These are phyloP conservation scores for Nesogale talazaci DNA, from an alignment of 2,113 vertebrate species.

Conservation along the genomic window DNA sequence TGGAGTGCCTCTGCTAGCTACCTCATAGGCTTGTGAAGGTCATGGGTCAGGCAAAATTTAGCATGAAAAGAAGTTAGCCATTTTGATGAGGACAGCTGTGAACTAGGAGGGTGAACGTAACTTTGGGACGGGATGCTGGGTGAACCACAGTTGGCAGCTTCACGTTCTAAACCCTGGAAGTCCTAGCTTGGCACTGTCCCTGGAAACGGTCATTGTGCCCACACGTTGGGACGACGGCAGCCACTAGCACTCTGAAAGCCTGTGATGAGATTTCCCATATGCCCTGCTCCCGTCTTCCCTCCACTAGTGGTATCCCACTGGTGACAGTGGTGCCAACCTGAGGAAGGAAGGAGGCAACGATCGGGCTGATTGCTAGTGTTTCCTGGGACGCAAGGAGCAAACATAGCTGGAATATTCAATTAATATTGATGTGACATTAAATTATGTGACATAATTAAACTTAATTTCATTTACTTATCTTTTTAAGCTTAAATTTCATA, in stretches of 20 bases:
- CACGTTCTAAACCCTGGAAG: background rate
- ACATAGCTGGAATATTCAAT: conserved; percentile 12
- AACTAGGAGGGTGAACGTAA: background rate
- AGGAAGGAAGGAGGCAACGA: background rate
- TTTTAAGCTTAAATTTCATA: background rate
- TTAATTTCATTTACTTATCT: conserved; percentile 9
- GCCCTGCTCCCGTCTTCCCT: background rate
- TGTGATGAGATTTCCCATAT: background rate
- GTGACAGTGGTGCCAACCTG: background rate
- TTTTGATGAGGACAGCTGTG: background rate
- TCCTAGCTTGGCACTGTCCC: background rate
- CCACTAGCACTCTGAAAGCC: background rate
- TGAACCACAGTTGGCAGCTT: conserved; percentile 10
- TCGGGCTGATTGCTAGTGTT: background rate
- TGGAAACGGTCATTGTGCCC: background rate
- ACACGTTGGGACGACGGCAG: background rate
- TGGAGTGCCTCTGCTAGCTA: background rate
- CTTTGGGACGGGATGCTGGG: background rate
- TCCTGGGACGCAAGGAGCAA: conserved; percentile 1
- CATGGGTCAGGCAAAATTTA: background rate
- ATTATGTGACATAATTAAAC: conserved; percentile 10
- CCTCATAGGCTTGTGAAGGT: background rate
- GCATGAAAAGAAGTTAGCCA: background rate
- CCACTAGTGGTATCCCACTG: background rate
- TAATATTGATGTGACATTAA: conserved; percentile 21